Conservation (phyloP, 2,797 vertebrate species). For the Cuculus canorus region DNA sequence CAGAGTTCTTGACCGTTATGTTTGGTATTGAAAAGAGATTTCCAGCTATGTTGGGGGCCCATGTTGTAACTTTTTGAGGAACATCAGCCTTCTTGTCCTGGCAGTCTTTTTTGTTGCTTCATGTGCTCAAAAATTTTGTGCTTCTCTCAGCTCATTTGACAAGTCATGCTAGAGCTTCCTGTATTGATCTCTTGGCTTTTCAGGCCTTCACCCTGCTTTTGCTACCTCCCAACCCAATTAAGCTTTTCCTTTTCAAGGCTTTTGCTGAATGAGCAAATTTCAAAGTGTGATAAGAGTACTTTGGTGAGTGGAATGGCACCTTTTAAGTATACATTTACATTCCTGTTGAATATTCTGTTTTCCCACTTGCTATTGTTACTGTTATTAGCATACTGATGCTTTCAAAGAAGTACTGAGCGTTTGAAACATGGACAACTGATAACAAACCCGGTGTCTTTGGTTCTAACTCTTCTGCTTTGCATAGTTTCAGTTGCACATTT, state of each 20-base stretch:
- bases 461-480: neutral
- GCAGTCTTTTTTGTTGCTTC: neutral
- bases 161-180: neutral
- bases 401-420: conserved; percentile 3
- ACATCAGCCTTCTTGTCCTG: neutral
- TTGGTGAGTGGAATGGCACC: neutral
- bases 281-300: neutral
- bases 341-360: conserved; percentile 11
- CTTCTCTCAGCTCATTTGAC: neutral
- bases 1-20: neutral
- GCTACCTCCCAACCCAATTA: neutral
- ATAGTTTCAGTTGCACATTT: conserved; percentile 1
- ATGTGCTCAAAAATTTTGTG: neutral
- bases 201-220: neutral
- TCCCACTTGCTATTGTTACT: neutral
- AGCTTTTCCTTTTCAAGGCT: neutral
- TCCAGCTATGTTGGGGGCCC: neutral
- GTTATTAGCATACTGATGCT: neutral
- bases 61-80: neutral
- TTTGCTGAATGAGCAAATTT: neutral
- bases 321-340: neutral
- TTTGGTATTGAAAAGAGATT: neutral
- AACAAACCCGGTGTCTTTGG: neutral
- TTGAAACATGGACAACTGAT: neutral
- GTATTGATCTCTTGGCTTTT: neutral